Base-by-base conservation (phyloP, 2,888 invertebrate genomes). In the Drosophila greeni region DNA sequence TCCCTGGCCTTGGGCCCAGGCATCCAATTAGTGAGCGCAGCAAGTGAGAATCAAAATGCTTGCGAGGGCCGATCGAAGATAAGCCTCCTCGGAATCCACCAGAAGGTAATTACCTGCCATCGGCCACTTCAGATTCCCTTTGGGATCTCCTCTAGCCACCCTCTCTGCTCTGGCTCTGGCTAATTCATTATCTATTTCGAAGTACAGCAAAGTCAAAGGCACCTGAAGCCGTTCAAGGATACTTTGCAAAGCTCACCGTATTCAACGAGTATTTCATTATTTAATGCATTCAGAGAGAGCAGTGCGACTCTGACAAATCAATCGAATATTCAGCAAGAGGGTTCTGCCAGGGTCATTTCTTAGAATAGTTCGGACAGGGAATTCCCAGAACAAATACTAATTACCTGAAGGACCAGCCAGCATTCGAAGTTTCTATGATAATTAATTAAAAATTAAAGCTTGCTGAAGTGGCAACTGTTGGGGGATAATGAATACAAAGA, bases 21-120 rank as follows among this genome's bases (percentile, higher is more conserved):
- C 48, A 62, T 62, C 62, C 62, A 62, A 62, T 62, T 62, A 62
- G 51, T 42, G 29, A 18, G 62, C 14, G 0, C 47, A n/a, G 39
- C 39, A 23, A 49, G 37, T 57, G 53, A 54, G 54, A 56, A 53
- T 31, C 56, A 54, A 23, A 48, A 56, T 31, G 23, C 2, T 11
- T 20, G 36, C 56, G 54, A 54, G 55, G 54, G 56, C 11, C 23
- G 54, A 23, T 34, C 48, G 16, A 16, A 24, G 23, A 47, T 20
- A 33, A 48, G 20, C 20, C 16, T 23, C 9, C 16, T 23, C 9
- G 18, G 18, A 29, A 29, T 29, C 18, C 29, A 4, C 8, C 18
- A 1, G 14, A 45, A 43, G 4, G 29, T 45, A 18, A 18, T 14
- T 45, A 43, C 26, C 29, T 29, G 26, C 24, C 24, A 26, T 26